Base-by-base conservation (phyloP, 37 sponge, comb jelly and placozoan species). In the Bolinopsis microptera region DNA sequence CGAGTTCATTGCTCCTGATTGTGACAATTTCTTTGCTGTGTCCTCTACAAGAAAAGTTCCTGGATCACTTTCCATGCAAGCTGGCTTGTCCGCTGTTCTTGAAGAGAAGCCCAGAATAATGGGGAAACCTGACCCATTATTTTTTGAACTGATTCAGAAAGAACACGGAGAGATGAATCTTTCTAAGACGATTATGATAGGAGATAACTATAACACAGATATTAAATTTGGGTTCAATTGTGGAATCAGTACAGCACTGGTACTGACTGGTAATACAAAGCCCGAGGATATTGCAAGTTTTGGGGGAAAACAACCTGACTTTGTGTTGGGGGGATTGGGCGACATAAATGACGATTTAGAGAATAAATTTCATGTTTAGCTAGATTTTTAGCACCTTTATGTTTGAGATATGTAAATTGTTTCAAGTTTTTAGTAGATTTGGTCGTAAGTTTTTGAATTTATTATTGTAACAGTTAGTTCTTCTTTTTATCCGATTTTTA, bases 171-270 rank as follows among this genome's bases (percentile, higher is more conserved):
- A 86, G 61, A 9, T 86, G 41, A 28, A 38, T 39, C 34, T 8
- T 28, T 8, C 0, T 33, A 35, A 30, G 40, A 86, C 90, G 1
- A 28, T 86, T 2, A 86, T 86, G 90, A 86, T 86, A 24, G 90
- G 90, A n/a, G 90, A 86, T 86, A 41, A 39, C 30, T 86, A 86
- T 26, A 23, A 86, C 30, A 86, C 90, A 30, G 90, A 86, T 39
- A 86, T 86, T 35, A 39, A n/a, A 48, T 86, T 86, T 23, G 90
- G 90, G 26, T 86, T 41, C 36, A 86, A 86, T 40, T 86, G 90
- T 40, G 90, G 90, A 5, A 27, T 86, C 0, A 26, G 30, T 0
- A 86, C 90, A 1, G 90, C 90, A n/a, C 24, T 86, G 28, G 90
- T 86, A 8, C 61, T 86, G 61, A 86, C 90, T 38, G 90, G 90